Evolutionary conservation across 2,888 invertebrate species (phyloP), one percentile per base, ranked within the genome.

Genomic region (Mythimna ferrago): DNA sequence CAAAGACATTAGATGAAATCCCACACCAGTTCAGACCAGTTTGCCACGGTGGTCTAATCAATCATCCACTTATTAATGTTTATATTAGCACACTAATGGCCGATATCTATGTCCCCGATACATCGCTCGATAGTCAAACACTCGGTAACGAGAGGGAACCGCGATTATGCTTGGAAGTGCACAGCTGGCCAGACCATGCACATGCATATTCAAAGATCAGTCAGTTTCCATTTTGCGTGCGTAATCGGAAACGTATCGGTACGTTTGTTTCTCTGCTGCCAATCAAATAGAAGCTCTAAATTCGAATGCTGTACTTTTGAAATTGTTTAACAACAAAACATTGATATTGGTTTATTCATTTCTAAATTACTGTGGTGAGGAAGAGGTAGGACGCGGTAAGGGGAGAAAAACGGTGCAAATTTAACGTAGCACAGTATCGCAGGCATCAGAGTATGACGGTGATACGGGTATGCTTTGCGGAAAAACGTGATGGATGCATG

Each of bases 161-260:
- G 77, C 79, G 66, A 71, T 82, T 76, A 84, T 81, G 73, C 67
- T 83, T 88, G 88, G 91, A 91, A 91, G 88, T 89, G 86, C 86
- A 88, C 89, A 92, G 88, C 87, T 89, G 88, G 82, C 68, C 81
- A 86, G 86, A 86, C 86, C 88, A 87, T 92, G 91, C 89, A 87
- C 92, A 95, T 95, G 88, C 93, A 95, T 95, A 95, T 95, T 95
- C 95, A 95, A 94, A 95, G 94, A 94, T 95, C 93, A 90, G 93
- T 94, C 92, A 90, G 93, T 94, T 94, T 94, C 92, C 94, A 95
- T 94, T 95, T 95, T 92, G 93, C 91, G 91, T 93, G 90, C 93
- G 94, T 94, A 95, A 95, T 94, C 94, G 94, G 94, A 94, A 95
- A 94, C 91, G 90, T 89, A 91, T 90, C 89, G 88, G 89, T 89